phyloP scores from a whole-genome alignment of 37 sponge, comb jelly and placozoan genomes.

The Eunapius fragilis region DNA sequence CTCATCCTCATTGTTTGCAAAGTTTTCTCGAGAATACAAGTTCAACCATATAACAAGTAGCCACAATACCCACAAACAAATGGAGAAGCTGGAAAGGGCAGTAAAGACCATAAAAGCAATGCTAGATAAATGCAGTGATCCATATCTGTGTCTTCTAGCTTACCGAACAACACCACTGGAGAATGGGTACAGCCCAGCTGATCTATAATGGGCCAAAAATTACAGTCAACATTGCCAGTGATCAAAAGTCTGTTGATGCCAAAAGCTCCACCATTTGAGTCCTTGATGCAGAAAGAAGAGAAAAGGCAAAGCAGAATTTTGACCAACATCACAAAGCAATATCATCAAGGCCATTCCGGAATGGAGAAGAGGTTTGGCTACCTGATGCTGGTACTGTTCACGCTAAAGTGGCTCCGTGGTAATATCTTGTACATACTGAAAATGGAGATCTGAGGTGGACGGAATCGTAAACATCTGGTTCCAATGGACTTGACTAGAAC shows the following conservation, averaged over 20 bases:
- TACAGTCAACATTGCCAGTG: constrained; percentile 23
- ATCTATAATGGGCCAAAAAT: constrained; percentile 48
- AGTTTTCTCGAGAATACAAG: constrained; percentile 12
- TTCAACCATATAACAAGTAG: constrained; percentile 34
- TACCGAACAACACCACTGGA: constrained; percentile 44
- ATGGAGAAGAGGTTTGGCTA: constrained; percentile 30
- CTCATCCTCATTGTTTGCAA: neutral
- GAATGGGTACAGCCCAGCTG: constrained; percentile 50
- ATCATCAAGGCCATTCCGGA: neutral
- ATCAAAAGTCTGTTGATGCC: neutral
- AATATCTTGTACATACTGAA: constrained; percentile 11
- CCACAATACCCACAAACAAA: constrained; percentile 25
- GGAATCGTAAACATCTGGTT: no score
- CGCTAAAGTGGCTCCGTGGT: constrained; percentile 1
- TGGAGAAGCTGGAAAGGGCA: constrained; percentile 46
- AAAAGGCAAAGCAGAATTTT: no score
- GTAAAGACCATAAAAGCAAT: constrained; percentile 36
- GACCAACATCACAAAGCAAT: no score
- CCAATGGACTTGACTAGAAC: no score
- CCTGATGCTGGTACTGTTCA: constrained; percentile 28
- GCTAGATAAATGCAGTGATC: constrained; percentile 20
- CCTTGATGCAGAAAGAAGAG: neutral
- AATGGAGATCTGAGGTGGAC: neutral
- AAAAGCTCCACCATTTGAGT: constrained; percentile 16
- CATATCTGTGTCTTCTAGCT: constrained; percentile 16